Evolutionary conservation across 2,797 vertebrate species (phyloP), one percentile per base, ranked within the genome.

Genomic region (Fistularia commersonii): DNA sequence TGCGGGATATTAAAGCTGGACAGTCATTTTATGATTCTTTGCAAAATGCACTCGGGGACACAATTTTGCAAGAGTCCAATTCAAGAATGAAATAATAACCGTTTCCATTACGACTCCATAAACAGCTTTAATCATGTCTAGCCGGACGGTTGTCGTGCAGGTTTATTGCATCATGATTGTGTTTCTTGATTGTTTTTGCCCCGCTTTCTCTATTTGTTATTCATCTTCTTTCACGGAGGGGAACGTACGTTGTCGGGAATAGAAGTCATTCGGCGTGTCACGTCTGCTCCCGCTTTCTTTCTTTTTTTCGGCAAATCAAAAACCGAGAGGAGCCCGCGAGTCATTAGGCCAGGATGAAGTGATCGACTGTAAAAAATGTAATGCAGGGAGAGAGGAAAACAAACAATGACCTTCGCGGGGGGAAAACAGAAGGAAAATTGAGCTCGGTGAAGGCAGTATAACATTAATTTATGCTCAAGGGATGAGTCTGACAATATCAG

Each of bases 281-380:
- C n/a, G n/a, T n/a, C n/a, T n/a, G n/a, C n/a, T n/a, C n/a, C n/a
- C n/a, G 73, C 57, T 59, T 6, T 70, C 60, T 56, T 69, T 6
- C 51, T 51, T 67, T 44, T 44, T 47, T 34, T 40, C 12, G 4
- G 38, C 9, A n/a, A n/a, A n/a, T n/a, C n/a, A n/a, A n/a, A 8
- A 9, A 10, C 9, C 38, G 5, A 9, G 38, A 5, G 41, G 7
- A 42, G n/a, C 41, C 41, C 13, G 41, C 8, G n/a, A 85, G 80
- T 87, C 79, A 84, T 89, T 84, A 86, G 76, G 81, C 57, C 78
- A 82, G 73, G 84, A 83, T 75, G 72, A 87, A 74, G 87, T 84
- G 83, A 80, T 69, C 81, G 81, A 85, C 79, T 86, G 83, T 84
- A 83, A 87, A 15, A n/a, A 89, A 88, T 83, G 77, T 80, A 77